Evolutionary conservation across 2,797 vertebrate species (phyloP).

Genomic region (Hylomyscus alleni): DNA sequence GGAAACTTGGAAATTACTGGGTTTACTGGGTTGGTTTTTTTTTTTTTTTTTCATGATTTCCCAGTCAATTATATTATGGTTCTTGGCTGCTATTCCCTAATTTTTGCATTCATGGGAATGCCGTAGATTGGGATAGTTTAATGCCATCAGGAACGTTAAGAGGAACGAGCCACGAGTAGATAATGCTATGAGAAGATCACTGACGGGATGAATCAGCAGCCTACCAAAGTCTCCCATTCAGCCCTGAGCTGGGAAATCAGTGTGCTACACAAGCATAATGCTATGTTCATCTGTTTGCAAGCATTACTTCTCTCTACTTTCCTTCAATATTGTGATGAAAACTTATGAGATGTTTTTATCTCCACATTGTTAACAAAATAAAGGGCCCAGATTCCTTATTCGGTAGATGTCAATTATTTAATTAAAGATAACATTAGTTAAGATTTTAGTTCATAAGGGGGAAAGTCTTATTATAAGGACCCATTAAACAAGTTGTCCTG

Average conservation of each 20-base stretch:
- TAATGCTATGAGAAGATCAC: conserved; percentile 53
- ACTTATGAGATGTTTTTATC: background rate
- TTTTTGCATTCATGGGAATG: background rate
- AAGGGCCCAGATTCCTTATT: background rate
- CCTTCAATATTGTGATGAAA: conserved; percentile 17
- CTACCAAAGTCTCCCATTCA: background rate
- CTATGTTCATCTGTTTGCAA: background rate
- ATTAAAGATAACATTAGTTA: background rate
- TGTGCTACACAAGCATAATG: background rate
- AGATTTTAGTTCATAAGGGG: background rate
- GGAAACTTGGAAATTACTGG: background rate
- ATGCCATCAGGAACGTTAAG: conserved; percentile 49
- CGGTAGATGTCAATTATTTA: conserved; percentile 14
- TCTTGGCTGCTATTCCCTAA: conserved; percentile 45
- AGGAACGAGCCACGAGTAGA: background rate
- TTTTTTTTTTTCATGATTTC: conserved; percentile 50
- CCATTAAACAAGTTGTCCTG: background rate
- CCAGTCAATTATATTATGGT: conserved; percentile 1
- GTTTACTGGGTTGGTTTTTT: no score
- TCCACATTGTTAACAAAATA: background rate
- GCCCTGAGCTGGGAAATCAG: background rate
- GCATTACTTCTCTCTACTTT: background rate
- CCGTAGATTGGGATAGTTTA: background rate
- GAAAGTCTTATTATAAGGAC: background rate
- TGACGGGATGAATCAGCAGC: conserved; percentile 44